Base-by-base conservation (phyloP, 1,140 invertebrate species). In the Leptopilina boulardi region DNA sequence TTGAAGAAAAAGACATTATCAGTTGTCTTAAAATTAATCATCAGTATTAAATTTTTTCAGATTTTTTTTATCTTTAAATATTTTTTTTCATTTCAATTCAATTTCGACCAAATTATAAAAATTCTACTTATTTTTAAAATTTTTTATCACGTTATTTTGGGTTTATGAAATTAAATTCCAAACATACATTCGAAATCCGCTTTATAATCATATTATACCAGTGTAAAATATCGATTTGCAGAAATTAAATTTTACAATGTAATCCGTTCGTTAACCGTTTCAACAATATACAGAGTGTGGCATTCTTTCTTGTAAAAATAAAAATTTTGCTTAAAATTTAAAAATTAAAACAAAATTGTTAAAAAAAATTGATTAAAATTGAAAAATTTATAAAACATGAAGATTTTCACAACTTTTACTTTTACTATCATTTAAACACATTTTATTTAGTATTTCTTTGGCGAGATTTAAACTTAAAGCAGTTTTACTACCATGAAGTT, bases 321-420 rank as follows among this genome's bases (percentile, higher is more conserved):
- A 2, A 19, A 23, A 71, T 30, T 44, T n/a, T n/a, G n/a, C n/a
- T n/a, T n/a, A n/a, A n/a, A n/a, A n/a, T 9, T 6, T 2, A 10
- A 18, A 10, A 74, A 13, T 1, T 59, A 59, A 11, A 59, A 11
- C 15, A 19, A 59, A 59, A 1, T 34, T 2, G 30, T 2, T 2
- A 6, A 34, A 34, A 34, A 34, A 34, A 34, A 34, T 6, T 34
- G 6, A 34, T 34, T 3, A 34, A 34, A 34, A 34, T 6, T 34
- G 6, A 34, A 34, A 34, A 4, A 66, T 83, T 94, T 95, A 98
- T 71, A 97, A 93, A 76, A 97, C 96, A 87, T 97, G 96, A 71
- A 98, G 91, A 89, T 98, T 97, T 89, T 98, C 96, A 87, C 97
- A 98, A 71, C 96, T 97, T 87, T 97, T 97, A 18, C 96, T 97